Conservation (phyloP, 2,113 vertebrate genomes). For the Neomonachus schauinslandi region DNA sequence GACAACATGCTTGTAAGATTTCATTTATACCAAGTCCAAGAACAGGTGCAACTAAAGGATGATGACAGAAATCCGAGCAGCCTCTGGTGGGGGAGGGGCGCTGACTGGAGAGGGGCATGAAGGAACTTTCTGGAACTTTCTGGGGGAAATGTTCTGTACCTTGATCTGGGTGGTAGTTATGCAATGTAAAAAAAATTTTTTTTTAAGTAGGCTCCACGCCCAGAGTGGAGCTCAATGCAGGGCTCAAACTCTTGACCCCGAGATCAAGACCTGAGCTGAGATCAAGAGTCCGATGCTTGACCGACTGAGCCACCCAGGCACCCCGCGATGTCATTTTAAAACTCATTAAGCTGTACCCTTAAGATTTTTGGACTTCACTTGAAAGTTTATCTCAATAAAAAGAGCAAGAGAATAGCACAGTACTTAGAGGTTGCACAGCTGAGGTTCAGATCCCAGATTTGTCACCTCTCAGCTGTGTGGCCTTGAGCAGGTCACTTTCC, state of each 20-base stretch:
- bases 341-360: background rate
- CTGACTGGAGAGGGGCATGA: background rate
- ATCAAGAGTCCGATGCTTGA: background rate
- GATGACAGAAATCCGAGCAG: background rate
- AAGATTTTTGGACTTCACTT: background rate
- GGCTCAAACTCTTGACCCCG: background rate
- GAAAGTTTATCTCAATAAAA: background rate
- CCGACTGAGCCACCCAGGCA: background rate
- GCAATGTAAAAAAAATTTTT: background rate
- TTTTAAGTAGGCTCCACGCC: background rate
- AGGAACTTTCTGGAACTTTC: background rate
- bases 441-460: background rate
- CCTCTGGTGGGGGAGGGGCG: too few species aligned
- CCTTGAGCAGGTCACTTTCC: background rate
- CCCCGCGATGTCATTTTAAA: background rate
- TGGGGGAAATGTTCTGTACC: background rate
- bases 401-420: background rate
- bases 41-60: background rate
- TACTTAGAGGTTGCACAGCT: background rate
- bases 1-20: background rate
- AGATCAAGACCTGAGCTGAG: background rate
- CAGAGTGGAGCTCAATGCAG: too few species aligned
- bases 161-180: background rate
- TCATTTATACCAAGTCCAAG: background rate
- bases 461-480: background rate